Evolutionary conservation across 2,797 vertebrate species (phyloP), one percentile per base, ranked within the genome.

Genomic region (Esox lucius): DNA sequence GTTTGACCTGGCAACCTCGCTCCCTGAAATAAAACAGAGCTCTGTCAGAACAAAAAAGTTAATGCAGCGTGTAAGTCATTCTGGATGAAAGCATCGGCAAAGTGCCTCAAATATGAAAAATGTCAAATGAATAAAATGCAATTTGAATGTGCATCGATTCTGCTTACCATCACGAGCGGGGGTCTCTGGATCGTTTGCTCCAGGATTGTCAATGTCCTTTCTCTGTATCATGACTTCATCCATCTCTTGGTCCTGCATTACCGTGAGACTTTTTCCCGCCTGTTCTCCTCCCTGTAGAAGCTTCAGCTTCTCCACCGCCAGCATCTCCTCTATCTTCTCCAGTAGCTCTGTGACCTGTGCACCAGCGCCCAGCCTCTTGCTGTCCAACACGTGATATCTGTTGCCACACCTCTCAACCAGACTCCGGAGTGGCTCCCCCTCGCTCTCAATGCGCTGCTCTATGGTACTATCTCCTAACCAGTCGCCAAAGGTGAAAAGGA

Each of bases 401-500:
- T 91, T 90, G 61, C 87, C 87, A 19, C 92, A 93, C 78, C 65
- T 84, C 61, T 89, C 81, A 0, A 93, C 81, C 2, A 93, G 84
- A 72, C 26, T 78, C 72, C 26, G 86, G 80, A 93, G 87, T 0
- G 82, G 31, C 4, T 73, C 59, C 0, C 91, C 92, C 73, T 93
- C 92, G 0, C 89, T 87, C 85, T 93, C 91, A 0, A 93, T 81
- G 67, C 64, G 89, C 62, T 69, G 86, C 82, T 93, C 91, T 4
- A 93, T 39, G 67, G 66, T 82, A 0, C 84, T 85, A 84, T 85
- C 80, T 0, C 88, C 89, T 68, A 94, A 78, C 86, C 89, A 88
- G 76, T 94, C 91, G 0, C 91, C 92, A 0, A 88, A 17, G 78
- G 89, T 93, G 81, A 93, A 94, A 66, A 94, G 77, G 6, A 93